Evolutionary conservation across 1,140 invertebrate genomes (phyloP).

Genomic region (Lepidurus couesii): DNA sequence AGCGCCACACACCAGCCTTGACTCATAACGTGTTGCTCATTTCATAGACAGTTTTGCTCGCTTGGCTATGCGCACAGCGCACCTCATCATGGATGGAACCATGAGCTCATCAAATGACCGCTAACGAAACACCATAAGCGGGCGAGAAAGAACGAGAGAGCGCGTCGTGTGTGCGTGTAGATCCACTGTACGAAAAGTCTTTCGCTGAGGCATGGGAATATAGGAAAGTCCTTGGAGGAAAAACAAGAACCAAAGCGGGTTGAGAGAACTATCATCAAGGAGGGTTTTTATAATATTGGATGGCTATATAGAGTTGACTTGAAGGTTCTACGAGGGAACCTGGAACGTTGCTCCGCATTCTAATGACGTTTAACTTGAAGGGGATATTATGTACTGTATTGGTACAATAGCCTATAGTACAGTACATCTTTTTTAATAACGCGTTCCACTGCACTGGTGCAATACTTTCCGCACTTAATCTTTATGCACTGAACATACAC

Average conservation of each 20-base stretch:
- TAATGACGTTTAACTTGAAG: not conserved
- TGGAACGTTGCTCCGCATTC: not conserved
- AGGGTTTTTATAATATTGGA: no score
- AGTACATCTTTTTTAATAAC: no score
- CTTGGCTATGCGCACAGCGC: slow-evolving; percentile 10
- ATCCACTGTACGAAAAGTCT: no score
- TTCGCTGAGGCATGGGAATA: no score
- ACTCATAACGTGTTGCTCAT: slow-evolving; percentile 14
- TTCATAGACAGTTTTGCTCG: not conserved
- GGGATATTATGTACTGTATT: not conserved
- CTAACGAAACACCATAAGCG: not conserved
- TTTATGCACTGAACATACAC: no score
- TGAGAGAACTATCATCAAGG: no score
- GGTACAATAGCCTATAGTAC: no score
- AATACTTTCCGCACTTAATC: no score
- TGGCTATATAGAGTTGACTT: no score
- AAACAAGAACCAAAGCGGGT: not conserved
- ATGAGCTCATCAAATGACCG: slow-evolving; percentile 8
- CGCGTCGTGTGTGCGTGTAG: no score
- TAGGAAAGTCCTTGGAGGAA: not conserved
- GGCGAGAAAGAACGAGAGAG: no score
- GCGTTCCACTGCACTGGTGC: no score
- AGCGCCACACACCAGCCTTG: not conserved
- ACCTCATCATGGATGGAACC: not conserved
- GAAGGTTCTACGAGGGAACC: not conserved